A percentile compares a stretch with the other conserved stretches of the same genome.
These are phyloP conservation scores for Etheostoma spectabile DNA, from an alignment of 2,113 vertebrate species.

Conservation along the genomic window DNA sequence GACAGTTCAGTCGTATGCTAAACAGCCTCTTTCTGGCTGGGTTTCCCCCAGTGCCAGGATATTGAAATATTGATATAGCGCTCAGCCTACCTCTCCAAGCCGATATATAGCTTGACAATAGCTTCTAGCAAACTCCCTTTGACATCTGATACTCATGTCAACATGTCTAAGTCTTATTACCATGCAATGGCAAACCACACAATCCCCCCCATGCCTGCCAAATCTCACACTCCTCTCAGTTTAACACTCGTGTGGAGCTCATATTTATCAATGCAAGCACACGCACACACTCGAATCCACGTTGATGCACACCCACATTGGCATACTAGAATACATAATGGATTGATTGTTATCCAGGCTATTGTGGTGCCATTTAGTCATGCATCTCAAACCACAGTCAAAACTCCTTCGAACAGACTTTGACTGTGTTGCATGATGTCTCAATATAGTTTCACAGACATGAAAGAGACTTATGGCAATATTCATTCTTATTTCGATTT, in stretches of 20 bases:
- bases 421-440: background rate
- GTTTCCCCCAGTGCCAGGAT: slow-evolving; percentile 41
- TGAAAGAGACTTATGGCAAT: background rate
- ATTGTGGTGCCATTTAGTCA: slow-evolving; percentile 49
- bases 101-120: background rate
- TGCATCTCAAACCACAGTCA: slow-evolving; percentile 56
- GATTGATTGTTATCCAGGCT: slow-evolving; percentile 41
- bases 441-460: slow-evolving; percentile 37
- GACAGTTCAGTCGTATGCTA: slow-evolving; percentile 51
- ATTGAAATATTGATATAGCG: slow-evolving; percentile 51
- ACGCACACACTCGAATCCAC: slow-evolving; percentile 17
- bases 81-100: slow-evolving; percentile 34
- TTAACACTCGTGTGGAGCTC: slow-evolving; percentile 32
- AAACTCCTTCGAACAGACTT: slow-evolving; percentile 40
- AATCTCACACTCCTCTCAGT: slow-evolving; percentile 69
- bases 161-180: slow-evolving; percentile 64
- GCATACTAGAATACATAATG: slow-evolving; percentile 19
- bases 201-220: slow-evolving; percentile 50
- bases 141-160: slow-evolving; percentile 73
- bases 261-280: slow-evolving; percentile 40
- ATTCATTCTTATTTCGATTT: slow-evolving; percentile 10
- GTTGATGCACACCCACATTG: slow-evolving; percentile 11
- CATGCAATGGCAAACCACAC: slow-evolving; percentile 65
- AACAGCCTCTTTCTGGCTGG: slow-evolving; percentile 44
- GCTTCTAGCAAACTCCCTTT: slow-evolving; percentile 51